A percentile compares a stretch with the other conserved stretches of the same genome.
Evolutionary conservation across 2,113 vertebrate genomes (phyloP).

Genomic region (Embiotoca jacksoni): DNA sequence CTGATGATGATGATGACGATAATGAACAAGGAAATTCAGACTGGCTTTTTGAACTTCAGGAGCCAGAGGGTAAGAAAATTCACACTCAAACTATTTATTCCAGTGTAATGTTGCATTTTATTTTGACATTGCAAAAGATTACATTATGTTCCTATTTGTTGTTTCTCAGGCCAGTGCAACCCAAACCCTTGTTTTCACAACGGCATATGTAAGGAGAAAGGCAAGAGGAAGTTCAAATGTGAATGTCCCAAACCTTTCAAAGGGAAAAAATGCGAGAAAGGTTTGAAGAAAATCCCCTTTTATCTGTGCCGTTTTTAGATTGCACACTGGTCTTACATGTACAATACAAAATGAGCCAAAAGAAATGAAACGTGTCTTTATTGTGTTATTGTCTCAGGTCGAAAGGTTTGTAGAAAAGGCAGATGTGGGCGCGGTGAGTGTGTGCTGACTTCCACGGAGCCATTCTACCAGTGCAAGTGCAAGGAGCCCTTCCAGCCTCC

Average conservation of each 20-base stretch:
- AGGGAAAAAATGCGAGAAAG: constrained; percentile 80
- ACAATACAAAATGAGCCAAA: background rate
- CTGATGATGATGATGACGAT: constrained; percentile 71
- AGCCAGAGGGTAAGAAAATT: constrained; percentile 63
- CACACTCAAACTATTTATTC: background rate
- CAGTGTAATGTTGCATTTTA: background rate
- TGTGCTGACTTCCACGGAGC: constrained; percentile 73
- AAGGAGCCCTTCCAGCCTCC: constrained; percentile 80
- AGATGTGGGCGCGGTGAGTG: constrained; percentile 80
- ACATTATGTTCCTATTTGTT: background rate
- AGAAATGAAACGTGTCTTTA: background rate
- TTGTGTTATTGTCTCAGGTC: constrained; percentile 53
- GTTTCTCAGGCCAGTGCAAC: constrained; percentile 71
- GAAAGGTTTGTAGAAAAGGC: constrained; percentile 63
- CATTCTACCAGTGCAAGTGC: constrained; percentile 84
- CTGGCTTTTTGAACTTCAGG: constrained; percentile 79
- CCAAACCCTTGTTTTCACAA: constrained; percentile 82
- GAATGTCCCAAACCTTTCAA: constrained; percentile 73
- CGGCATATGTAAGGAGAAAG: constrained; percentile 77
- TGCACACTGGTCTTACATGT: background rate
- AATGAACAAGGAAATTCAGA: constrained; percentile 25
- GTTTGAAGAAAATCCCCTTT: constrained; percentile 46
- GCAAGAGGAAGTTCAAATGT: constrained; percentile 64
- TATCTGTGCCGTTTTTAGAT: background rate
- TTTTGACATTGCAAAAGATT: background rate